Conservation (phyloP, 2,888 invertebrate genomes). For the Syrista parreyssii region DNA sequence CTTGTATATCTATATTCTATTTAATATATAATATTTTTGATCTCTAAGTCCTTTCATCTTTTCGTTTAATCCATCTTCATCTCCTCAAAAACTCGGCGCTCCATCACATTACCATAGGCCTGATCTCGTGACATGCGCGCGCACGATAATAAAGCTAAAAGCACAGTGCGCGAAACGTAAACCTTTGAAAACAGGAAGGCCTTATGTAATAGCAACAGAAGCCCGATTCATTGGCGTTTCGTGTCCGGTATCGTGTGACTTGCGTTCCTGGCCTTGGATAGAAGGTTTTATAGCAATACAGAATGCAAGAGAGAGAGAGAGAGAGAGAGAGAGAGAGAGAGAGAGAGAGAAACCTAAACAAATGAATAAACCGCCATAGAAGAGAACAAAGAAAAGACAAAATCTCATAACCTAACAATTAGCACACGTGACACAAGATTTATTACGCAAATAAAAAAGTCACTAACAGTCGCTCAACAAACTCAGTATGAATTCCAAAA, state of each 20-base stretch:
- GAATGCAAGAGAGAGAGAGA: neutral
- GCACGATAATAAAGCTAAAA: neutral
- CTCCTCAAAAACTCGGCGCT: neutral
- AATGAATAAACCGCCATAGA: neutral
- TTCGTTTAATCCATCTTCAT: neutral
- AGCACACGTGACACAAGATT: neutral
- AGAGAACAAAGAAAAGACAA: neutral
- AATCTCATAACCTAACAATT: neutral
- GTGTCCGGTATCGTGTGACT: conserved; percentile 9
- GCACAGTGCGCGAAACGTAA: neutral
- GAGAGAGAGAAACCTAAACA: neutral
- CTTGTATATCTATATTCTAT: neutral
- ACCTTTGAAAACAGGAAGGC: conserved; percentile 18
- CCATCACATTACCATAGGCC: neutral
- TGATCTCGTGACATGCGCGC: neutral
- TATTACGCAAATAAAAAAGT: neutral
- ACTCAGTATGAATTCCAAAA: neutral
- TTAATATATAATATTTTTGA: neutral
- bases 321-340: no score
- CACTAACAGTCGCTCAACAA: neutral
- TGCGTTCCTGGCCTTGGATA: neutral
- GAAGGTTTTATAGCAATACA: neutral
- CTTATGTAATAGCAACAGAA: conserved; percentile 30
- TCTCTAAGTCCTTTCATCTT: neutral
- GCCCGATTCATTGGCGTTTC: conserved; percentile 27